Conservation (phyloP, 2,888 invertebrate species). For the Acholoe squamosa region DNA sequence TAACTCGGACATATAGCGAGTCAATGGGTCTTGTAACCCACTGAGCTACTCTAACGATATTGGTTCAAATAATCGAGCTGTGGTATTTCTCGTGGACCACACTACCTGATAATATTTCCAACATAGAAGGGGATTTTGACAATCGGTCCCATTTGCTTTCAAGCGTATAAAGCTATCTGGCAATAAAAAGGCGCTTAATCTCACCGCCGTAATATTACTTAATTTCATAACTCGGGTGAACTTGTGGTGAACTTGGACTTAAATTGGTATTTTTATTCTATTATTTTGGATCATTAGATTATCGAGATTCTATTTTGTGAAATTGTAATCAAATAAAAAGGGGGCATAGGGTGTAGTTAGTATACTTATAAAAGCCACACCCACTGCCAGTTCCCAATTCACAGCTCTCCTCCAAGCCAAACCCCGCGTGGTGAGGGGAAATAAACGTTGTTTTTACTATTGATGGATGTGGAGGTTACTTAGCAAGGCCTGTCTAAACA, state of each 20-base stretch:
- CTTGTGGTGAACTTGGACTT: too few relatives aligned
- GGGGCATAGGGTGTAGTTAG: background rate
- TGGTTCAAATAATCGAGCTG: background rate
- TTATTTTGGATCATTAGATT: too few relatives aligned
- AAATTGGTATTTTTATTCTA: too few relatives aligned
- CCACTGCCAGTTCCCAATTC: too few relatives aligned
- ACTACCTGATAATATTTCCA: background rate
- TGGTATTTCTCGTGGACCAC: background rate
- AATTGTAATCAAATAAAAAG: too few relatives aligned
- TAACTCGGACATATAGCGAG: too few relatives aligned
- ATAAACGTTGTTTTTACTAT: background rate
- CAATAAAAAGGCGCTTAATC: background rate
- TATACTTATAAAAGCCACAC: too few relatives aligned
- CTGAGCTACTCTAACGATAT: background rate
- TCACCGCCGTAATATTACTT: too few relatives aligned
- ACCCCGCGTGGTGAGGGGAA: background rate
- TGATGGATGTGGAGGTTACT: slow-evolving; percentile 48
- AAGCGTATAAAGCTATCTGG: background rate
- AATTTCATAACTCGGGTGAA: too few relatives aligned
- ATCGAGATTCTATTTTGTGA: too few relatives aligned
- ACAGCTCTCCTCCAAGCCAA: background rate
- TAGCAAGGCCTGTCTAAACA: slow-evolving; percentile 17
- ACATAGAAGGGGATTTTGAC: background rate
- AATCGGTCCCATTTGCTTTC: background rate
- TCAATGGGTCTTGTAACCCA: background rate